Evolutionary conservation across 92 coral and sea anemone genomes (phyloP).

Genomic region (Chrysogorgia sp.): DNA sequence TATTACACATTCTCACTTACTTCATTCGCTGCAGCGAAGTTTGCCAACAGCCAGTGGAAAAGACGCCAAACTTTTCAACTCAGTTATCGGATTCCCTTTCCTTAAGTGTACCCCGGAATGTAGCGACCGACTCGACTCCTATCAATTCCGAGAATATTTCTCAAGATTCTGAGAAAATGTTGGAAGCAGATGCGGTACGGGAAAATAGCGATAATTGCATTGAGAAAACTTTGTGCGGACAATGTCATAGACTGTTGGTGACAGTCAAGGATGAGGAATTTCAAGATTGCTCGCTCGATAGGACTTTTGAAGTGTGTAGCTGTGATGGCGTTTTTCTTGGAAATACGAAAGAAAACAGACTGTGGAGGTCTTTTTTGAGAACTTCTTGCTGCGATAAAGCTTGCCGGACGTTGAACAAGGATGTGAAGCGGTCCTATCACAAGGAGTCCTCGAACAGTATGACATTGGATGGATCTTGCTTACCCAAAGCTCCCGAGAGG

Average conservation of each 20-base stretch:
- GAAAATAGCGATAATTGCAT: background rate
- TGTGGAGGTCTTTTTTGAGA: slow-evolving; percentile 36
- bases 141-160: background rate
- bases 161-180: background rate
- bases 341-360: slow-evolving; percentile 28
- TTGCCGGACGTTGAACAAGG: background rate
- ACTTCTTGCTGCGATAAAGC: slow-evolving; percentile 27
- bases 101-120: background rate
- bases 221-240: slow-evolving; percentile 10
- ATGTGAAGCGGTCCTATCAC: background rate
- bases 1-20: slow-evolving; percentile 77
- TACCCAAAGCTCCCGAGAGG: background rate
- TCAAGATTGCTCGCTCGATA: background rate
- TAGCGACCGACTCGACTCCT: background rate
- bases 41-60: slow-evolving; percentile 64
- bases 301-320: slow-evolving; percentile 11
- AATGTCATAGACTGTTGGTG: background rate
- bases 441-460: background rate
- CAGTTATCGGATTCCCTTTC: background rate
- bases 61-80: background rate
- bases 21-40: slow-evolving; percentile 97
- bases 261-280: background rate
- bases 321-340: slow-evolving; percentile 14
- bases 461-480: background rate
- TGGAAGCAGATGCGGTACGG: background rate